Evolutionary conservation across 1,140 invertebrate genomes (phyloP), one percentile per base, ranked within the genome.

Genomic region (Drosophila guanche): DNA sequence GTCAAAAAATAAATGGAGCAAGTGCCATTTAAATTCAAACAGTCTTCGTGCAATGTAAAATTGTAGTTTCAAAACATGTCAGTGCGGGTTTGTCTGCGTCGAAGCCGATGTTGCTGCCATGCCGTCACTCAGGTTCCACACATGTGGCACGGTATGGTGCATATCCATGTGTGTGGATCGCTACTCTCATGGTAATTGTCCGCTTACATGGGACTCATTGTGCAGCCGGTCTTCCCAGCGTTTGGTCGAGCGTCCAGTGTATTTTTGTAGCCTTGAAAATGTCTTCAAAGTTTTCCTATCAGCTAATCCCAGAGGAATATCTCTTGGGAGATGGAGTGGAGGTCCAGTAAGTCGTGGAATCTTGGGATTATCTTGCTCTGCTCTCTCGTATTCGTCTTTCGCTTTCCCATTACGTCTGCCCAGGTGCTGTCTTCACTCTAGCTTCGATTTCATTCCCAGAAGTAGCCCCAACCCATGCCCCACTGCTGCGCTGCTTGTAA

Each of bases 241-340:
- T 55, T 20, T 10, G 27, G 47, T 70, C 25, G 10, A 45, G 29
- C n/a, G 20, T 45, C 10, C 12, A 37, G 41, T 50, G 45, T 27
- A 5, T 33, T 68, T 10, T 25, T 59, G 2, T 12, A 1, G 43
- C 8, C 8, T 10, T 16, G 33, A 63, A 48, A 6, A 90, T 90
- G 88, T 63, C 60, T 48, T 88, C 79, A 6, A 88, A 90, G 58
- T 89, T 79, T 67, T 43, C 71, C 4, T 90, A 90, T 69, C 88
- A 85, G 41, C 41, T 79, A 16, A 75, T 84, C 47, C 57, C 77
- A 7, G 66, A 74, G 47, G 46, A 57, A 5, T 72, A 69, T 58
- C 37, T 80, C 4, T 42, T 88, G 4, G 79, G 79, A 20, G 27
- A 43, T 29, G 59, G 43, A 2, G 14, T 16, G 16, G 22, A 20